These are phyloP conservation scores for Hyaena hyaena DNA, from an alignment of 2,113 vertebrate genomes.

Conservation along the genomic window DNA sequence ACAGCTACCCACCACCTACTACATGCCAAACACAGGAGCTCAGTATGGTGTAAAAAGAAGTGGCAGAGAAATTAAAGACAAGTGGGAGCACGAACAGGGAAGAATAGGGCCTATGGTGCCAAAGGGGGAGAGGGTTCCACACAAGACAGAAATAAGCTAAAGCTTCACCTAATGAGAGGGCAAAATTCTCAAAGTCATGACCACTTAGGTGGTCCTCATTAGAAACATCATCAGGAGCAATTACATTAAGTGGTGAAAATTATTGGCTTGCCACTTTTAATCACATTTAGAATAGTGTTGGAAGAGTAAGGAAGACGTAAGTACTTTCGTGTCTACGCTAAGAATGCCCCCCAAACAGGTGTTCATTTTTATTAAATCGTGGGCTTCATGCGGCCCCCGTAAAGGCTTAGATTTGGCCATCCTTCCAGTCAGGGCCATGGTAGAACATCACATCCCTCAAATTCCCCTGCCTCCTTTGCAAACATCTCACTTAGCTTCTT, in stretches of 20 bases:
- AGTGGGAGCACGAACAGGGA: not conserved
- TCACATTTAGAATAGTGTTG: not conserved
- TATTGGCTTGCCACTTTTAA: not conserved
- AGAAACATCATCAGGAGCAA: not conserved
- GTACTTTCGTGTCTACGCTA: not conserved
- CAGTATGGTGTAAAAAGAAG: not conserved
- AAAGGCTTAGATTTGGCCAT: not conserved
- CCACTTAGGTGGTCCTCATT: not conserved
- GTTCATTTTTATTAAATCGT: slow-evolving; percentile 13
- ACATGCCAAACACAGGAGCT: not conserved
- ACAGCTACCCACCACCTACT: not conserved
- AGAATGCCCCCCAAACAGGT: not conserved
- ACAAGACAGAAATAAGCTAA: not conserved
- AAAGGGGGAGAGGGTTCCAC: not conserved
- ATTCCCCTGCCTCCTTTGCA: not conserved
- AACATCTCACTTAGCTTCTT: not conserved
- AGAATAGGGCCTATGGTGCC: not conserved
- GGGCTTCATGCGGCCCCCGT: not conserved
- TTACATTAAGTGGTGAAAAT: slow-evolving; percentile 7
- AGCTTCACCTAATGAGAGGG: not conserved
- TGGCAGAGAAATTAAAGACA: not conserved
- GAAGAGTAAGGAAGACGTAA: not conserved
- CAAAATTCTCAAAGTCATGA: not conserved
- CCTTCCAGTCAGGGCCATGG: not conserved
- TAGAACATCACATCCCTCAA: not conserved